Conservation (phyloP, 2,888 invertebrate genomes). For the Idaea dimidiata region DNA sequence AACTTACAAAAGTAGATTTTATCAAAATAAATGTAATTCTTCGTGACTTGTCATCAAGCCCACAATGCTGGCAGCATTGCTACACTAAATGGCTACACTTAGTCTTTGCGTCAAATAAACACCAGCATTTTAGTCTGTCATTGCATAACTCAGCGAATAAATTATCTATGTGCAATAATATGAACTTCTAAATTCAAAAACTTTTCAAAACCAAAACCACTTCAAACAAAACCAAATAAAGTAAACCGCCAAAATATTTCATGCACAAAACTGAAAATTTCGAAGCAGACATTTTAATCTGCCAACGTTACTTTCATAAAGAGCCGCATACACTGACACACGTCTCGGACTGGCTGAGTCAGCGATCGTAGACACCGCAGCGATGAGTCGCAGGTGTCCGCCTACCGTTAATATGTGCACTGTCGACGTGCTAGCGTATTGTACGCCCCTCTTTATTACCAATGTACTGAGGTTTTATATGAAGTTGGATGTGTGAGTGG, state of each 20-base stretch:
- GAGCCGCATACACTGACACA: conserved; percentile 37
- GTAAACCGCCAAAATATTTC: neutral
- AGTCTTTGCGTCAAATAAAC: too few species aligned
- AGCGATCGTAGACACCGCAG: conserved; percentile 37
- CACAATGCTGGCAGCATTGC: too few species aligned
- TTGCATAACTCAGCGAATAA: neutral
- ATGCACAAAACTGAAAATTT: neutral
- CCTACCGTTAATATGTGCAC: conserved; percentile 49
- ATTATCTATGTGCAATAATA: neutral
- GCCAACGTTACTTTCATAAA: conserved; percentile 28
- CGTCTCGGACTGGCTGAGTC: conserved; percentile 36
- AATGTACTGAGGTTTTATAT: conserved; percentile 22
- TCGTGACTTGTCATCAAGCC: too few species aligned
- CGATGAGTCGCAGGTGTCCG: conserved; percentile 58
- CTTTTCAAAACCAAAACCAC: neutral
- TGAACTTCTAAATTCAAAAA: neutral
- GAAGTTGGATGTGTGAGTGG: conserved; percentile 13
- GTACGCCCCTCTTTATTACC: conserved; percentile 33
- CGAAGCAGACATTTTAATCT: conserved; percentile 11
- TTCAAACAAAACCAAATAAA: neutral
- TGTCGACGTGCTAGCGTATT: conserved; percentile 33
- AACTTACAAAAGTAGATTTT: too few species aligned
- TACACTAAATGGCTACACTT: too few species aligned
- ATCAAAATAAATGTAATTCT: too few species aligned
- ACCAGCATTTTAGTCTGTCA: too few species aligned